Evolutionary conservation across 2,888 invertebrate species (phyloP).

Genomic region (Drosophila merina): DNA sequence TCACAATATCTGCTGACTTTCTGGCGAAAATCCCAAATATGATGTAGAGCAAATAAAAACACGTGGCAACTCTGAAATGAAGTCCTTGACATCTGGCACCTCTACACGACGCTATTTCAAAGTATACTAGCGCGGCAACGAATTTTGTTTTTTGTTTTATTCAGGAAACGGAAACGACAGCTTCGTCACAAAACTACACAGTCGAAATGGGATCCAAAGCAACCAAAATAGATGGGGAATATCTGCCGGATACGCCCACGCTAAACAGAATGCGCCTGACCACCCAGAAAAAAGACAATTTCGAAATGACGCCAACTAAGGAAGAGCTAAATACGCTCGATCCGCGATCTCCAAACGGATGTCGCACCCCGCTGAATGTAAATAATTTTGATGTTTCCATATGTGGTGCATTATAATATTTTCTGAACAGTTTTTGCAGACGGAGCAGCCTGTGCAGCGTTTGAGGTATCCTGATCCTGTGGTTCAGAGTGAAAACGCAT

Average conservation of each 20-base stretch:
- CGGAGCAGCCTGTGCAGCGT: background rate
- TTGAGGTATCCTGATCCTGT: conserved; percentile 1
- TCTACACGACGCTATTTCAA: conserved; percentile 59
- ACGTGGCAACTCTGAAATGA: too few relatives aligned
- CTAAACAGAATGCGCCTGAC: conserved; percentile 51
- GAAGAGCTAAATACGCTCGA: conserved; percentile 58
- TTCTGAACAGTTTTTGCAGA: conserved; percentile 40
- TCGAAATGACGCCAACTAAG: conserved; percentile 39
- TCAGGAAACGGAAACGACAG: background rate
- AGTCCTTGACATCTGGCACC: background rate
- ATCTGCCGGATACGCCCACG: conserved; percentile 67
- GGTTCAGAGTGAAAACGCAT: conserved; percentile 45
- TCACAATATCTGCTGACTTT: too few relatives aligned
- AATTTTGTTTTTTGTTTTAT: conserved; percentile 12
- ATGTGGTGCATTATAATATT: background rate
- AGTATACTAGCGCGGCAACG: conserved; percentile 59
- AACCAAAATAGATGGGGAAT: conserved; percentile 76
- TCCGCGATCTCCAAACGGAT: conserved; percentile 79
- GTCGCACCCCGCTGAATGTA: conserved; percentile 78
- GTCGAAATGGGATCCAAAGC: conserved; percentile 77
- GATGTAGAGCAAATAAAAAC: too few relatives aligned
- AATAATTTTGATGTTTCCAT: conserved; percentile 24
- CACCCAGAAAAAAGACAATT: conserved; percentile 16
- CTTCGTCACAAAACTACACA: background rate
- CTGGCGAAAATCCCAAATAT: too few relatives aligned